Evolutionary conservation across 2,113 vertebrate species (phyloP).

Genomic region (Elachura formosa): DNA sequence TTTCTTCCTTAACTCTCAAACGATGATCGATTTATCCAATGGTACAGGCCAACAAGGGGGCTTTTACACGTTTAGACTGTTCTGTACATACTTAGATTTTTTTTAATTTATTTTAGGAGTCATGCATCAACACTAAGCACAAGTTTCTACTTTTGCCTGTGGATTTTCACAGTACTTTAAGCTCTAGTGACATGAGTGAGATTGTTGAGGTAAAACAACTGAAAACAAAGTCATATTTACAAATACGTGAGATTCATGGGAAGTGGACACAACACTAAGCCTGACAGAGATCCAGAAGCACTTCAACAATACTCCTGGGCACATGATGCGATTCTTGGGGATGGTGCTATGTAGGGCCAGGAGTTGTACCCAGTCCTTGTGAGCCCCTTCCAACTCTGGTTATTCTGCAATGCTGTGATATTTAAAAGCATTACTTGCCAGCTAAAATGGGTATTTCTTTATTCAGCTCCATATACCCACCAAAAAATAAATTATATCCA

Average conservation of each 20-base stretch:
- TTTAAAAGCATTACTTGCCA: background rate
- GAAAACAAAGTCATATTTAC: background rate
- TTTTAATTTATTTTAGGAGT: background rate
- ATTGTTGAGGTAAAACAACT: background rate
- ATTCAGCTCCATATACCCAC: background rate
- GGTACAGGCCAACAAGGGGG: fast-evolving
- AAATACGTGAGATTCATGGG: no score
- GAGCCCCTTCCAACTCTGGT: background rate
- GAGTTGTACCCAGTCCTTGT: fast-evolving
- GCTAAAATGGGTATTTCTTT: background rate
- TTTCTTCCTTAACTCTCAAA: background rate
- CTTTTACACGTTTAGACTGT: background rate
- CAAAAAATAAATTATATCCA: background rate
- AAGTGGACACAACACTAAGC: background rate
- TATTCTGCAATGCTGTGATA: background rate
- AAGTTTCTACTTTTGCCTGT: background rate
- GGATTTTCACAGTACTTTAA: background rate
- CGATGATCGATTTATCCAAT: background rate
- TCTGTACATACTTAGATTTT: background rate
- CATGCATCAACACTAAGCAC: fast-evolving
- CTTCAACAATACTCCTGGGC: background rate
- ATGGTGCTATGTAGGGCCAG: background rate
- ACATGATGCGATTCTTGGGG: background rate
- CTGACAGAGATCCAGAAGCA: background rate
- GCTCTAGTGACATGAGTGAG: background rate